These are phyloP conservation scores for Syrmaticus mikado DNA, from an alignment of 2,113 vertebrate species.

Conservation along the genomic window DNA sequence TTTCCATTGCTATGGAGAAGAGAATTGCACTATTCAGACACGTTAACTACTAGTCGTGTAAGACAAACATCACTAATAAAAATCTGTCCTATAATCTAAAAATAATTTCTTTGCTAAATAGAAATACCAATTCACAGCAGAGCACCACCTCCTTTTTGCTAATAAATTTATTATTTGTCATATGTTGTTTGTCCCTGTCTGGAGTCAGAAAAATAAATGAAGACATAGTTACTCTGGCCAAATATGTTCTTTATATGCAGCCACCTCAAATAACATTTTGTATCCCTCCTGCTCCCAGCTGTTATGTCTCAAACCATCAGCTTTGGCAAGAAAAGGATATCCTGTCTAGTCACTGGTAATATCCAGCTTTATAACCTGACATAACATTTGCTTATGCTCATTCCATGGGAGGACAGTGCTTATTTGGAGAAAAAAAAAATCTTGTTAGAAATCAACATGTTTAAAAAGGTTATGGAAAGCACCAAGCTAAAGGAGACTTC, in stretches of 20 bases:
- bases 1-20: constrained; percentile 12
- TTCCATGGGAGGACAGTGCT: not conserved
- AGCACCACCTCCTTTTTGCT: not conserved
- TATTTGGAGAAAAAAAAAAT: not conserved
- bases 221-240: not conserved
- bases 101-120: not conserved
- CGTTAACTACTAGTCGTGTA: not conserved
- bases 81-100: not conserved
- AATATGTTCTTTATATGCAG: constrained; percentile 17
- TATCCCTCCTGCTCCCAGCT: not conserved
- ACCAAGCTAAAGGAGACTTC: constrained; percentile 1
- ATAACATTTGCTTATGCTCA: constrained; percentile 1
- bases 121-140: not conserved
- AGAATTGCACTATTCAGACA: not conserved
- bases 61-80: constrained; percentile 13
- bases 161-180: not conserved
- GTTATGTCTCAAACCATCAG: not conserved
- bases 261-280: not conserved
- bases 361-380: not conserved
- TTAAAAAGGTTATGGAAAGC: not conserved
- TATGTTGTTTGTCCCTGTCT: not conserved
- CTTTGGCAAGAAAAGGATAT: constrained; percentile 8
- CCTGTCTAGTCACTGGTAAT: not conserved
- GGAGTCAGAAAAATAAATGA: constrained; percentile 9
- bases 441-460: not conserved